Percentiles rank a stretch among this genome's conserved stretches.
These are phyloP conservation scores for Paralichthys olivaceus DNA, from an alignment of 2,113 vertebrate genomes.

Conservation along the genomic window DNA sequence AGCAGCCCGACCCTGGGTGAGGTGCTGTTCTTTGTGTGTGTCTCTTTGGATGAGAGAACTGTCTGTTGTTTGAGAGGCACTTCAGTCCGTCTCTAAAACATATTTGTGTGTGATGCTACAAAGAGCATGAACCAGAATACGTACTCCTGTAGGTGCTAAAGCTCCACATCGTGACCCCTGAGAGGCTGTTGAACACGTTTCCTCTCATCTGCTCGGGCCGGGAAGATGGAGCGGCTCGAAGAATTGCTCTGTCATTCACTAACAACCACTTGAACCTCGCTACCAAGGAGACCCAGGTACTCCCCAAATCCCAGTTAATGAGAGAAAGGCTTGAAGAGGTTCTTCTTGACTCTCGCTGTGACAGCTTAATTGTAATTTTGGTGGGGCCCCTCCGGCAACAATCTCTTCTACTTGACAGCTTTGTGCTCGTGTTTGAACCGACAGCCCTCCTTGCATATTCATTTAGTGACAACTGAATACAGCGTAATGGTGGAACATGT, in stretches of 20 bases:
- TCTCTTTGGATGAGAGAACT: slow-evolving; percentile 42
- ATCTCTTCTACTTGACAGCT: slow-evolving; percentile 76
- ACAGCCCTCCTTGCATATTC: slow-evolving; percentile 77
- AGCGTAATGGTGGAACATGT: slow-evolving; percentile 37
- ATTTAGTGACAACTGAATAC: slow-evolving; percentile 52
- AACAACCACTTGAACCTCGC: slow-evolving; percentile 82
- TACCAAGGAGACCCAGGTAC: slow-evolving; percentile 79
- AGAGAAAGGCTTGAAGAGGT: slow-evolving; percentile 81
- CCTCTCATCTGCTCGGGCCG: slow-evolving; percentile 75
- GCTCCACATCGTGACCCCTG: slow-evolving; percentile 72
- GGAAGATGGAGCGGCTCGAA: slow-evolving; percentile 68
- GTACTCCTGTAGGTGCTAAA: slow-evolving; percentile 50
- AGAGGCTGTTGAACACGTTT: slow-evolving; percentile 84
- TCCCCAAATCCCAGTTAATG: slow-evolving; percentile 85
- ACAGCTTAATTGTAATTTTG: slow-evolving; percentile 84
- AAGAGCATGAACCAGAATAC: slow-evolving; percentile 64
- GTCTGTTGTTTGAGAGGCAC: slow-evolving; percentile 63
- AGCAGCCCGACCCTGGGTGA: slow-evolving; percentile 30
- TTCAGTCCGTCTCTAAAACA: slow-evolving; percentile 68
- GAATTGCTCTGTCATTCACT: slow-evolving; percentile 79
- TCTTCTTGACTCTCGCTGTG: slow-evolving; percentile 82
- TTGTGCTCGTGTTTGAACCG: slow-evolving; percentile 73
- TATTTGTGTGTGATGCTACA: slow-evolving; percentile 68
- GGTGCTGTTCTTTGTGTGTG: slow-evolving; percentile 22
- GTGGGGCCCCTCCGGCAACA: slow-evolving; percentile 79